phyloP scores from a whole-genome alignment of 2,888 invertebrate genomes.

The Bellardia bayeri region DNA sequence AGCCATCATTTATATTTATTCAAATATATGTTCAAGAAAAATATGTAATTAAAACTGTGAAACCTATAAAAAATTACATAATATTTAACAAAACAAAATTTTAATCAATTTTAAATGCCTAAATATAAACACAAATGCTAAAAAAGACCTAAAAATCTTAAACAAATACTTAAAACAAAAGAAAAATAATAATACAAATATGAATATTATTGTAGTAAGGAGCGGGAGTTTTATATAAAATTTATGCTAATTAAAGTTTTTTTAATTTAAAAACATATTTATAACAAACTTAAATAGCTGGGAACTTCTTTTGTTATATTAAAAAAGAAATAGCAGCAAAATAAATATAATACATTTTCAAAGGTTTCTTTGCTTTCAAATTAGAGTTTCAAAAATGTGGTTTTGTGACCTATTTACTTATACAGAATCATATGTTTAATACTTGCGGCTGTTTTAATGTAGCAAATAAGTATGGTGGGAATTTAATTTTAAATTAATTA shows the following conservation, averaged over 20 bases:
- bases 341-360: neutral
- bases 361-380: neutral
- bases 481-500: conserved; percentile 20
- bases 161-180: neutral
- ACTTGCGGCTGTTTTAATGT: neutral
- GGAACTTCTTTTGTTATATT: conserved; percentile 27
- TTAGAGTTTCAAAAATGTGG: too few relatives aligned
- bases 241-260: neutral
- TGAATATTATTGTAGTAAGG: neutral
- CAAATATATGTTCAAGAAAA: neutral
- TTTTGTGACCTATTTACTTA: conserved; percentile 17
- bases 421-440: neutral
- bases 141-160: neutral
- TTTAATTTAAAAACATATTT: neutral
- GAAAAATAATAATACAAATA: neutral
- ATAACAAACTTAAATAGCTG: neutral
- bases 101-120: neutral
- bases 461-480: conserved; percentile 12
- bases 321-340: neutral
- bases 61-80: neutral
- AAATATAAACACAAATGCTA: neutral
- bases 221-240: neutral
- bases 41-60: neutral
- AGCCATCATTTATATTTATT: too few relatives aligned
- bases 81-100: neutral